Evolutionary conservation across 2,888 invertebrate genomes (phyloP), one percentile per base, ranked within the genome.

Genomic region (Exephanes ischioxanthus): DNA sequence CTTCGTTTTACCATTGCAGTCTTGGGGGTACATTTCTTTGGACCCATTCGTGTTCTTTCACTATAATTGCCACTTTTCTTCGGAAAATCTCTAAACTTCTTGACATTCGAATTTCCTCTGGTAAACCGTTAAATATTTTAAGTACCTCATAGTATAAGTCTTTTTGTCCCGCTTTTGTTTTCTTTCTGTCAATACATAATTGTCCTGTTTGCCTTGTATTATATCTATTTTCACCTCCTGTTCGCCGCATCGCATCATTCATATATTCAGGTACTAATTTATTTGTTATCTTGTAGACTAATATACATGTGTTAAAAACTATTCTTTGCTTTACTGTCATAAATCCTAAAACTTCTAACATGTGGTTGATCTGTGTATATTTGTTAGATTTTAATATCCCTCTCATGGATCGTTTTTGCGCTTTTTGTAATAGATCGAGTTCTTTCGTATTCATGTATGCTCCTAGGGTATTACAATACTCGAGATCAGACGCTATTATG

Each of bases 391-490:
- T 79, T 37, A 84, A 73, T 63, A 79, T 84, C 9, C 79, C 80
- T 48, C 83, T 51, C 86, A 86, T 86, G 19, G 86, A 84, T 61
- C 84, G 58, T n/a, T 84, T 84, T 33, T 84, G 86, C 53, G 70
- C 79, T 73, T 80, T 79, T 68, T 86, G 84, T 19, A 80, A 30
- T 51, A 55, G 63, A 19, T 71, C 48, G 0, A 86, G 19, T 41
- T 84, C 66, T 26, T 71, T 81, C 66, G 80, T 71, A n/a, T 81
- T 75, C 68, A 84, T 80, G n/a, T 67, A 71, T 45, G 84, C 61
- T 14, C 84, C 45, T 6, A 82, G 16, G 19, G 84, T 81, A 37
- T 77, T 75, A 63, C 81, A 86, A 73, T 86, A 86, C 76, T 84
- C 83, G n/a, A 83, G 61, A 51, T 84, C 81, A 7, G 84, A 84